Base-by-base conservation (phyloP, 30 jellyfish, hydroid and myxozoan species). In the Hydra vulgaris region DNA sequence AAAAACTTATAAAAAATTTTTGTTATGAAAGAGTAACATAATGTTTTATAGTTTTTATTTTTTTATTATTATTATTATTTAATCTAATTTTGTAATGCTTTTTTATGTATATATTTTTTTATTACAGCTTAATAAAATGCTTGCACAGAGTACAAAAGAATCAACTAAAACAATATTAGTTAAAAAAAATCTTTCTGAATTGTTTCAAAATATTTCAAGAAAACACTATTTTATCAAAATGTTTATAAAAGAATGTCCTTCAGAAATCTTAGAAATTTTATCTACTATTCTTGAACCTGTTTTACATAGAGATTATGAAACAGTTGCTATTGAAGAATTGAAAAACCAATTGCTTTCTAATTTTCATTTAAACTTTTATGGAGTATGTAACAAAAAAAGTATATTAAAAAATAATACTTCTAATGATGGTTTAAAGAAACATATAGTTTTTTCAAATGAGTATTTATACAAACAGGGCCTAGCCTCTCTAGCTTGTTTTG, bases 251-350 rank as follows among this genome's bases (percentile, higher is more conserved):
- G 74, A 81, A 79, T 73, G 96, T 72, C 71, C 95, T 12, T 79
- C 72, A 73, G 54, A 82, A 69, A 80, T 89, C 54, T 27, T 89
- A 56, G 27, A 76, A 71, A 76, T 89, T n/a, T 19, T 89, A 79
- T 70, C 86, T 0, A 89, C 96, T 0, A 88, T 85, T 25, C 74
- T 89, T 7, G 95, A 84, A 66, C 96, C 96, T 54, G 66, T 89
- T 73, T 74, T 72, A 7, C 96, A 83, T 79, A 15, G 87, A n/a
- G 85, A 78, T 66, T 78, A 21, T 78, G 80, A 78, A 17, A 23
- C 53, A 18, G 17, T 56, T 26, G 69, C 21, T 12, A 54, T 17
- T 0, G 85, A 40, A n/a, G 66, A 26, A 3, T 78, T 78, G 20
- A 55, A 18, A 78, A 53, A 76, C 0, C 53, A 66, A 17, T 54